A percentile compares a stretch with the other conserved stretches of the same genome.
phyloP scores from a whole-genome alignment of 2,797 vertebrate species.

The Phalloptychus januarius region DNA sequence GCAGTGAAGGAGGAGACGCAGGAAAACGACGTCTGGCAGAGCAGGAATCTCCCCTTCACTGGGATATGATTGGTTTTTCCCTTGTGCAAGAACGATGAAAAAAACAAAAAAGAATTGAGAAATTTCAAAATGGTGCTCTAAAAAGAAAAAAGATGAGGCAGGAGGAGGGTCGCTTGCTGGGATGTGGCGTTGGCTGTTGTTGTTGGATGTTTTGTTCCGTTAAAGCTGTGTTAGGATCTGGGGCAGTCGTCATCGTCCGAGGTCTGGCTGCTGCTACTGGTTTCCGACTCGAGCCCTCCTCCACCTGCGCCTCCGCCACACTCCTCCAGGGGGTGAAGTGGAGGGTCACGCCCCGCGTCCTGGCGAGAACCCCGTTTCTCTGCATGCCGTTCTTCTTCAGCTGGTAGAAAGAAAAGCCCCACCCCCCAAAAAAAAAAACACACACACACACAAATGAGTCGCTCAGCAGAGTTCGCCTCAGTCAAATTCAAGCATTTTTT shows the following conservation, averaged over 20 bases:
- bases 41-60: constrained; percentile 82
- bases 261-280: constrained; percentile 95
- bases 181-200: constrained; percentile 72
- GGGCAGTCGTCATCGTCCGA: constrained; percentile 90
- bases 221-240: constrained; percentile 85
- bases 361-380: constrained; percentile 91
- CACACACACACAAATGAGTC: no score
- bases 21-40: constrained; percentile 80
- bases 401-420: constrained; percentile 63
- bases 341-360: constrained; percentile 86
- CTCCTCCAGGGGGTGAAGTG: constrained; percentile 94
- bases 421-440: no score
- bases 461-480: no score
- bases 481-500: no score
- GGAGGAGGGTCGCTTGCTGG: constrained; percentile 68
- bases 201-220: constrained; percentile 73
- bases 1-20: constrained; percentile 82
- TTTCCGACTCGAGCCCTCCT: constrained; percentile 94
- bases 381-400: constrained; percentile 93
- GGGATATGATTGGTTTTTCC: constrained; percentile 93
- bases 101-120: constrained; percentile 52
- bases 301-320: constrained; percentile 88
- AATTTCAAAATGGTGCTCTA: constrained; percentile 80
- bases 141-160: constrained; percentile 75
- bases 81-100: constrained; percentile 90